These are phyloP conservation scores for Rhamnusium bicolor DNA, from an alignment of 2,888 invertebrate genomes.

Conservation along the genomic window DNA sequence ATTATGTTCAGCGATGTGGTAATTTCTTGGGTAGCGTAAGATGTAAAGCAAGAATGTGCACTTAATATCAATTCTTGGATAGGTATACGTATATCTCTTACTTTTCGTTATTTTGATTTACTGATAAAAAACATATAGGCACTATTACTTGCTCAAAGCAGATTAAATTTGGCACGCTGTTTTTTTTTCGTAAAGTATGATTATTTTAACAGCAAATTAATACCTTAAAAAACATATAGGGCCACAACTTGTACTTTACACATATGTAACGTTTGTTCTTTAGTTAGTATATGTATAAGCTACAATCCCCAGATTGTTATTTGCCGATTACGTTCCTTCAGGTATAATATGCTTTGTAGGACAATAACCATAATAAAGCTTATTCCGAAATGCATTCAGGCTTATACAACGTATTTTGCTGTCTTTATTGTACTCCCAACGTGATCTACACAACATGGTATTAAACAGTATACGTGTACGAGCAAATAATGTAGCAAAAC, in stretches of 20 bases:
- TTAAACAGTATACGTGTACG: constrained; percentile 20
- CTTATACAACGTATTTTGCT: constrained; percentile 30
- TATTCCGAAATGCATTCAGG: constrained; percentile 34
- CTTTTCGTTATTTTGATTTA: no score
- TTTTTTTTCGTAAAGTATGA: no score
- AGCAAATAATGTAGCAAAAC: constrained; percentile 28
- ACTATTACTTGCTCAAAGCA: no score
- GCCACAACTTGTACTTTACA: constrained; percentile 3
- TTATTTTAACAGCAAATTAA: not conserved
- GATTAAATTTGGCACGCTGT: no score
- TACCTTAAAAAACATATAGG: not conserved
- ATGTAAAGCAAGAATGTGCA: no score
- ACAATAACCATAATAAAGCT: constrained; percentile 38
- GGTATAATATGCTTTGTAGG: constrained; percentile 11
- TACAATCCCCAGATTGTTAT: constrained; percentile 26
- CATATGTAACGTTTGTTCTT: constrained; percentile 22
- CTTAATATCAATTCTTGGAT: no score
- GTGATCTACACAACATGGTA: constrained; percentile 32
- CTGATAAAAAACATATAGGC: no score
- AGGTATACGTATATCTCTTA: no score
- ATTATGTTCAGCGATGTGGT: no score
- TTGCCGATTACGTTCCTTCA: constrained; percentile 28
- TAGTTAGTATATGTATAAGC: not conserved
- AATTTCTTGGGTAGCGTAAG: no score
- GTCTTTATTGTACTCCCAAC: constrained; percentile 30